Percentiles rank a stretch among this genome's conserved stretches.
Evolutionary conservation across 2,113 vertebrate genomes (phyloP).

Genomic region (Pelmatolapia mariae): DNA sequence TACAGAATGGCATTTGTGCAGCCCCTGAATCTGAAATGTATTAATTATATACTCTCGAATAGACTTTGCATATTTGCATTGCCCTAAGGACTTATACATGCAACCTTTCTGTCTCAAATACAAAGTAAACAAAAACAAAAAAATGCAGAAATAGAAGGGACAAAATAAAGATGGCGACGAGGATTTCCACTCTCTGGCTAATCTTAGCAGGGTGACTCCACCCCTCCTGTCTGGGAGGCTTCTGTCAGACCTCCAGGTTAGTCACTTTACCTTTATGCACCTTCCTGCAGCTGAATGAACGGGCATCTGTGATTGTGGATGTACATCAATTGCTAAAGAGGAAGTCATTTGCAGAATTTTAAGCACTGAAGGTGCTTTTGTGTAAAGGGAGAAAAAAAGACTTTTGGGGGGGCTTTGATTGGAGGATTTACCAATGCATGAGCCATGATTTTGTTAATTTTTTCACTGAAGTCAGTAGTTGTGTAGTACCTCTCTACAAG

Average conservation of each 20-base stretch:
- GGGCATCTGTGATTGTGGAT: conserved; percentile 18
- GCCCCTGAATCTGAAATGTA: neutral
- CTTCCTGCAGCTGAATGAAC: conserved; percentile 29
- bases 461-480: conserved; percentile 14
- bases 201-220: conserved; percentile 67
- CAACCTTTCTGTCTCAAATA: neutral
- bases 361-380: neutral
- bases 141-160: neutral
- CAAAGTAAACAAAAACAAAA: conserved; percentile 1
- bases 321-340: neutral
- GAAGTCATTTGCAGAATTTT: neutral
- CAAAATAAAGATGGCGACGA: neutral
- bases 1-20: neutral
- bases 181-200: conserved; percentile 54
- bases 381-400: neutral
- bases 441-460: conserved; percentile 42
- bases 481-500: conserved; percentile 24
- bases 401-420: neutral
- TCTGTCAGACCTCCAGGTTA: conserved; percentile 30
- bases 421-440: conserved; percentile 53
- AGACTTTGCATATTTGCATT: neutral
- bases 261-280: conserved; percentile 44
- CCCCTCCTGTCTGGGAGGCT: conserved; percentile 52
- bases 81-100: neutral
- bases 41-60: neutral